phyloP scores from a whole-genome alignment of 2,888 invertebrate species.

The Parthenolecanium corni region DNA sequence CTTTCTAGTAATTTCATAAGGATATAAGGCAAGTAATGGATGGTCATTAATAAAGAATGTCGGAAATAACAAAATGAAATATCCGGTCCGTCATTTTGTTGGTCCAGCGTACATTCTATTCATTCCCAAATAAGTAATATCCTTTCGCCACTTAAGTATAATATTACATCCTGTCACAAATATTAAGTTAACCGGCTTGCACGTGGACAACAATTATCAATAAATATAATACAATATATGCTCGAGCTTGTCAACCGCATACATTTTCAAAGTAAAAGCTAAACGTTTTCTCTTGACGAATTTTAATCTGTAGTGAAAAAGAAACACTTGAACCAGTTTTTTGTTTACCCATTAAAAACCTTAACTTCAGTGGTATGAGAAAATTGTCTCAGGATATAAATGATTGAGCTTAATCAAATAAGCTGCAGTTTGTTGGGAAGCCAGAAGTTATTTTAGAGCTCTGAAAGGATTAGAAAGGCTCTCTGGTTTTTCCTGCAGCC shows the following conservation, averaged over 20 bases:
- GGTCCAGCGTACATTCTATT: constrained; percentile 21
- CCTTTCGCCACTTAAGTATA: constrained; percentile 24
- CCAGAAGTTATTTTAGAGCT: too few species aligned
- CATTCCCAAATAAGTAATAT: constrained; percentile 24
- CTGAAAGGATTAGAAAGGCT: too few species aligned
- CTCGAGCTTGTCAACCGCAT: background rate
- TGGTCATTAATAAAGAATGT: constrained; percentile 24
- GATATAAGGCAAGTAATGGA: constrained; percentile 9
- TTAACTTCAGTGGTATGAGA: too few species aligned
- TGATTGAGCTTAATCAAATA: too few species aligned
- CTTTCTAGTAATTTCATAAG: constrained; percentile 8
- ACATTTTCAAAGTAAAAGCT: background rate
- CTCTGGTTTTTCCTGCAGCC: too few species aligned
- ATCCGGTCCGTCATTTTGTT: constrained; percentile 25
- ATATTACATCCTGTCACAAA: constrained; percentile 23
- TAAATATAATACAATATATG: background rate
- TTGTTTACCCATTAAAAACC: too few species aligned
- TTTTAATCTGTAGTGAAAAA: too few species aligned
- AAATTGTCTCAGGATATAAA: too few species aligned
- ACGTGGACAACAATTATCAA: constrained; percentile 6
- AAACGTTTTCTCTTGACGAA: background rate
- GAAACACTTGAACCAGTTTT: too few species aligned
- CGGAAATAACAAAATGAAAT: constrained; percentile 25
- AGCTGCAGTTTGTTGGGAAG: too few species aligned
- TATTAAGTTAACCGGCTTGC: background rate